Base-by-base conservation (phyloP, 2,888 invertebrate species). In the Ophonus ardosiacus region DNA sequence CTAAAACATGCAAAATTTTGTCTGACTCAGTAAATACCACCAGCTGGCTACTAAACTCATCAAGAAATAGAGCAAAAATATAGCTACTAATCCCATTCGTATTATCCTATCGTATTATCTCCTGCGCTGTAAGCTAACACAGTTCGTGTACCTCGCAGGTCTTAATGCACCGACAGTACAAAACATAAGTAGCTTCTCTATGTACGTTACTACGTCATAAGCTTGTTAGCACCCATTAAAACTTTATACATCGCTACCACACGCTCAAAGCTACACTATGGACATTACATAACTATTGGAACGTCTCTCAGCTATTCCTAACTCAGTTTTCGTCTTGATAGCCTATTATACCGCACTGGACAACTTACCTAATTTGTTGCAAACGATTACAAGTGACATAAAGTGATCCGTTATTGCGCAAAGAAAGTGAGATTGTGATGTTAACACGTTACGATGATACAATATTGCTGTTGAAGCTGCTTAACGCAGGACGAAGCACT, bases 361-460 rank as follows among this genome's bases (percentile, higher is more conserved):
- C 63, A 68, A 68, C 68, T 68, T 68, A 40, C 40, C 38, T 68
- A 68, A 68, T 68, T 68, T 68, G 68, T 68, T 68, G 2, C 68
- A 24, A 68, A 68, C 68, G 68, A 68, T 68, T 40, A 68, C 63
- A 63, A 24, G 63, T 13, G 63, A 24, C 63, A 63, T 63, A 24
- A 63, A 63, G 63, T 63, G 63, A 63, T 63, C 24, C 63, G 63
- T 63, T 63, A 63, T 63, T 17, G 18, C 17, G 24, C 63, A 18
- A 63, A 13, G 21, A 18, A 63, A 63, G 21, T 63, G 31, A 31
- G 31, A 63, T 13, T 18, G 63, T 31, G 24, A 63, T 63, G 24
- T 63, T 63, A 63, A 31, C 24, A 63, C 63, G 63, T 31, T 63
- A 24, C 24, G 21, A 13, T 24, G 63, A 2, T 63, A 63, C 63